A percentile compares a stretch with the other conserved stretches of the same genome.
Conservation (phyloP, 1,140 invertebrate species). For the Lordiphosa mommai region DNA sequence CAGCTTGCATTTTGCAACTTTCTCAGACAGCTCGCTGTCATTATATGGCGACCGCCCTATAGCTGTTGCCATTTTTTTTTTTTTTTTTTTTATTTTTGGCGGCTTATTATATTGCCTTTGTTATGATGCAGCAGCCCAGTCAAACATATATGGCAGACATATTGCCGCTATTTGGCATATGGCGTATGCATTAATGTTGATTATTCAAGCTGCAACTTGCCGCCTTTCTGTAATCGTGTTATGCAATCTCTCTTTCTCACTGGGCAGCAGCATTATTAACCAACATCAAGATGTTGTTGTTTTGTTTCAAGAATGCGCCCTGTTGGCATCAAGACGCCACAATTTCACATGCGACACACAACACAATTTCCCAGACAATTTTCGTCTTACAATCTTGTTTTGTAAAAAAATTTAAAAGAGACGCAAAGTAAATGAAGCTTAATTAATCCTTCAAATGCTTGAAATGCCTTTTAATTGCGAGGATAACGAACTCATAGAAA, state of each 20-base stretch:
- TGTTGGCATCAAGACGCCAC: constrained; percentile 4
- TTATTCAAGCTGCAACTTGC: constrained; percentile 40
- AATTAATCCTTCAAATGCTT: no score
- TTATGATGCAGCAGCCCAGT: no score
- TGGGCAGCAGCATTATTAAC: constrained; percentile 20
- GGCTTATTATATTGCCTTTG: no score
- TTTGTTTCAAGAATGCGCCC: constrained; percentile 26
- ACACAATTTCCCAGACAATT: constrained; percentile 26
- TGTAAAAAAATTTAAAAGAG: no score
- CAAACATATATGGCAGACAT: no score
- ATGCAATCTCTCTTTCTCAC: constrained; percentile 42
- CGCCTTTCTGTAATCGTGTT: constrained; percentile 56
- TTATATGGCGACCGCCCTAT: constrained; percentile 34
- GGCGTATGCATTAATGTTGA: no score
- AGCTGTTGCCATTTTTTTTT: constrained; percentile 47
- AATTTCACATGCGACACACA: constrained; percentile 28
- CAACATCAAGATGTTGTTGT: constrained; percentile 34
- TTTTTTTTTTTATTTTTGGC: no score
- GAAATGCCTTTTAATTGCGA: no score
- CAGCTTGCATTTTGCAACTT: constrained; percentile 55
- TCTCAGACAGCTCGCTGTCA: constrained; percentile 59
- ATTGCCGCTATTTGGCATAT: constrained; percentile 22
- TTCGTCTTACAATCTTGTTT: no score
- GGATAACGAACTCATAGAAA: no score
- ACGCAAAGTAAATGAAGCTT: no score